Evolutionary conservation across 1,140 invertebrate species (phyloP).

Genomic region (Oedothorax gibbosus): DNA sequence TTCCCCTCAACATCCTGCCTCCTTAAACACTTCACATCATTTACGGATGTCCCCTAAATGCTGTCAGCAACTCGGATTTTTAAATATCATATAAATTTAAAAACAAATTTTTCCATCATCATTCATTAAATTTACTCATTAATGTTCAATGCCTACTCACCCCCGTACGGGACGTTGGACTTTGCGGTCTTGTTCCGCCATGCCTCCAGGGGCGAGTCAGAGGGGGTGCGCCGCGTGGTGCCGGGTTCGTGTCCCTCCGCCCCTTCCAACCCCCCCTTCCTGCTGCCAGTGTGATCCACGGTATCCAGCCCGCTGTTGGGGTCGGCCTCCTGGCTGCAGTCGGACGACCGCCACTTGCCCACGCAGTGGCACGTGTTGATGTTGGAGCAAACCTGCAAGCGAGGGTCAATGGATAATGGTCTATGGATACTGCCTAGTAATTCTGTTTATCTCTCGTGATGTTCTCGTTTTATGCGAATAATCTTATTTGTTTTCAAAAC

Average conservation of each 20-base stretch:
- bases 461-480: neutral
- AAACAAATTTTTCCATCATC: too few species aligned
- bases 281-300: slow-evolving; percentile 30
- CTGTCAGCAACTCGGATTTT: too few species aligned
- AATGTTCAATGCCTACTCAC: too few species aligned
- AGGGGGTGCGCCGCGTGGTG: slow-evolving; percentile 29
- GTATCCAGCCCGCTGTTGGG: slow-evolving; percentile 26
- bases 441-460: too few species aligned
- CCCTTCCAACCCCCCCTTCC: slow-evolving; percentile 38
- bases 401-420: too few species aligned
- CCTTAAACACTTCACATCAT: too few species aligned
- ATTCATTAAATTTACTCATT: too few species aligned
- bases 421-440: too few species aligned
- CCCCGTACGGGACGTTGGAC: slow-evolving; percentile 52
- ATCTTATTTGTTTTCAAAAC: neutral
- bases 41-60: too few species aligned
- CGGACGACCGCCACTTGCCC: slow-evolving; percentile 86
- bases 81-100: too few species aligned
- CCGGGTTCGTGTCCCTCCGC: slow-evolving; percentile 23
- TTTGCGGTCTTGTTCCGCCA: slow-evolving; percentile 61
- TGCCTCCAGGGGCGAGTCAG: slow-evolving; percentile 34
- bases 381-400: slow-evolving; percentile 88
- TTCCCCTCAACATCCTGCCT: too few species aligned
- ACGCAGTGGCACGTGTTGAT: slow-evolving; percentile 91
- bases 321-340: slow-evolving; percentile 81